phyloP scores from a whole-genome alignment of 2,888 invertebrate species.

The Pteria penguin region DNA sequence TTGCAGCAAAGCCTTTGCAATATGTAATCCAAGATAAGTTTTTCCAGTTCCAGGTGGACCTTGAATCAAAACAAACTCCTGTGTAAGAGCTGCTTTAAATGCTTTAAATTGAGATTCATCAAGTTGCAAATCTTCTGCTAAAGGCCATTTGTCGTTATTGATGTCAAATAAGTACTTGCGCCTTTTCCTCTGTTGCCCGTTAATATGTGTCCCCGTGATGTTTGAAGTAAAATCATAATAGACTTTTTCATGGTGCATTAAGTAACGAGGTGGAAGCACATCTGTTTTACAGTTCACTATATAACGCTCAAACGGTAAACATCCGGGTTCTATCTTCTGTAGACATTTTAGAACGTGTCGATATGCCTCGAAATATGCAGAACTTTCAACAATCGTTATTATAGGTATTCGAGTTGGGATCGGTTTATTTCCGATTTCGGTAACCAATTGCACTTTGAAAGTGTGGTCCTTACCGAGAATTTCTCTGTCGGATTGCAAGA shows the following conservation, averaged over 20 bases:
- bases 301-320: constrained; percentile 62
- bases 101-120: constrained; percentile 74
- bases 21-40: constrained; percentile 88
- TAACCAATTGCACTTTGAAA: constrained; percentile 20
- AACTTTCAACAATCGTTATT: constrained; percentile 88
- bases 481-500: constrained; percentile 37
- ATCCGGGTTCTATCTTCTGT: constrained; percentile 81
- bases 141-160: constrained; percentile 63
- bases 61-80: constrained; percentile 76
- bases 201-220: not conserved
- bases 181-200: not conserved
- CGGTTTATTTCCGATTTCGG: not conserved
- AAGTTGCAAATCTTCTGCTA: constrained; percentile 57
- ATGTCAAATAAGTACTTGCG: not conserved
- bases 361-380: constrained; percentile 90
- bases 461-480: not conserved
- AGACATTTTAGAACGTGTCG: constrained; percentile 87
- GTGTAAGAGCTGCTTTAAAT: constrained; percentile 68
- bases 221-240: constrained; percentile 7
- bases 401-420: constrained; percentile 79
- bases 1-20: constrained; percentile 84
- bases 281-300: constrained; percentile 53
- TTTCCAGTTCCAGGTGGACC: constrained; percentile 93
- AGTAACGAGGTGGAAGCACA: constrained; percentile 53
- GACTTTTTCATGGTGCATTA: not conserved